phyloP scores from a whole-genome alignment of 1,140 invertebrate genomes.

The Halyomorpha halys region DNA sequence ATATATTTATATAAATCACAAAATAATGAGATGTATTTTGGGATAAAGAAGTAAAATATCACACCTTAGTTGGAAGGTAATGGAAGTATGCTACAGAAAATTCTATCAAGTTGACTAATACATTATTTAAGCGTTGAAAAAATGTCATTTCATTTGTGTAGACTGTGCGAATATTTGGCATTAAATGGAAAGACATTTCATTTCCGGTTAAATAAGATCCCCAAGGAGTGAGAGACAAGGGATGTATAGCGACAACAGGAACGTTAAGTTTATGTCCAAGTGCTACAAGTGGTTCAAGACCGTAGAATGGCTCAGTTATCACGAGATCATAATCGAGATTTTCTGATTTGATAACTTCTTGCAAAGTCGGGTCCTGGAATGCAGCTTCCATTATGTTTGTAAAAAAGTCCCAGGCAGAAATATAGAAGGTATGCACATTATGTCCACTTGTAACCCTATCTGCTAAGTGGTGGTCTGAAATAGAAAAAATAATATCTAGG shows the following conservation, averaged over 20 bases:
- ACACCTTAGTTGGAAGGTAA: slow-evolving; percentile 17
- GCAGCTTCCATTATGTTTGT: slow-evolving; percentile 10
- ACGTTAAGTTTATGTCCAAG: slow-evolving; percentile 33
- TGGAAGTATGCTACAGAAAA: background rate
- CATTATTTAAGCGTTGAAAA: slow-evolving; percentile 43
- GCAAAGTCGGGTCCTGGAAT: slow-evolving; percentile 6
- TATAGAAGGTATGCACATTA: too few species aligned
- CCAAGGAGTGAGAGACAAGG: slow-evolving; percentile 1
- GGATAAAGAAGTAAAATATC: too few species aligned
- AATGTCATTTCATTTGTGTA: slow-evolving; percentile 44
- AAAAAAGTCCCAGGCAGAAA: background rate
- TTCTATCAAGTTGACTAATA: slow-evolving; percentile 7
- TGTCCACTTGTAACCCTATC: too few species aligned
- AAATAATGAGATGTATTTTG: too few species aligned
- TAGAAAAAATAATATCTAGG: too few species aligned
- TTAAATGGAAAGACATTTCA: slow-evolving; percentile 34
- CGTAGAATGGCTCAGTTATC: slow-evolving; percentile 33
- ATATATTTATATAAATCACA: too few species aligned
- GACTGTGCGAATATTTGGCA: slow-evolving; percentile 42
- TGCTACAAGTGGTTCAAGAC: slow-evolving; percentile 33
- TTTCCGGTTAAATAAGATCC: slow-evolving; percentile 22
- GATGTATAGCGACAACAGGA: slow-evolving; percentile 29
- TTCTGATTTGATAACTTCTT: slow-evolving; percentile 19
- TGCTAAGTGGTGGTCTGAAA: too few species aligned
- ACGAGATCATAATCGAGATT: slow-evolving; percentile 33